phyloP scores from a whole-genome alignment of 2,797 vertebrate genomes.

The Macropodus opercularis region DNA sequence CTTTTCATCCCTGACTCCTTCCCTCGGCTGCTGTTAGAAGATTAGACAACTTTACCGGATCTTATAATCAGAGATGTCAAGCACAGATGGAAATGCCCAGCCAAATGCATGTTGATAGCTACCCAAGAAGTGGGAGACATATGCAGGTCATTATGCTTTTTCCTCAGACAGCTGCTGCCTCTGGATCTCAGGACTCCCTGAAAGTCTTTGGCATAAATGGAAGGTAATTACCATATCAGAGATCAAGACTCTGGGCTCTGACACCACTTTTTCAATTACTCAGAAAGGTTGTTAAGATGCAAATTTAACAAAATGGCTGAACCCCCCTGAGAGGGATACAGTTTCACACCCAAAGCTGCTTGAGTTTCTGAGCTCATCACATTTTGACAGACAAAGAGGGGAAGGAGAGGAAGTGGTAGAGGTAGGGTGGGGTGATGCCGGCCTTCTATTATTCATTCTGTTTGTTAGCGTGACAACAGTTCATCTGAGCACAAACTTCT shows the following conservation, averaged over 20 bases:
- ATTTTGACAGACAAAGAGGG: slow-evolving; percentile 65
- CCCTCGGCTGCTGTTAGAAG: slow-evolving; percentile 61
- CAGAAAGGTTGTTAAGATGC: slow-evolving; percentile 79
- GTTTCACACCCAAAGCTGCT: slow-evolving; percentile 73
- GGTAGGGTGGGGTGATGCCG: slow-evolving; percentile 37
- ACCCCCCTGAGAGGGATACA: slow-evolving; percentile 66
- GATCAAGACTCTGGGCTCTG: slow-evolving; percentile 75
- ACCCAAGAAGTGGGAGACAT: slow-evolving; percentile 66
- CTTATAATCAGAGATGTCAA: slow-evolving; percentile 76
- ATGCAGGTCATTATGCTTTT: slow-evolving; percentile 73
- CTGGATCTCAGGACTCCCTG: slow-evolving; percentile 66
- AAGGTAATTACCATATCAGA: slow-evolving; percentile 79
- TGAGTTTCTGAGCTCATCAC: slow-evolving; percentile 73
- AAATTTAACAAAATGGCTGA: slow-evolving; percentile 78
- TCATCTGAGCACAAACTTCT: slow-evolving; percentile 29
- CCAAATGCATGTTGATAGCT: slow-evolving; percentile 69
- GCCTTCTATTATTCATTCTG: slow-evolving; percentile 63
- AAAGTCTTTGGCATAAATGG: slow-evolving; percentile 74
- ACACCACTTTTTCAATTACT: slow-evolving; percentile 82
- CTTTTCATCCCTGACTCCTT: slow-evolving; percentile 28
- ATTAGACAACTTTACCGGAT: slow-evolving; percentile 76
- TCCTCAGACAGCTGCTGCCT: slow-evolving; percentile 72
- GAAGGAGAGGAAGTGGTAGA: slow-evolving; percentile 17
- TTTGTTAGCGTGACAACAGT: slow-evolving; percentile 49
- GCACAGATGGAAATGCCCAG: slow-evolving; percentile 62